Evolutionary conservation across 2,888 invertebrate genomes (phyloP).

Genomic region (Euzophera pinguis): DNA sequence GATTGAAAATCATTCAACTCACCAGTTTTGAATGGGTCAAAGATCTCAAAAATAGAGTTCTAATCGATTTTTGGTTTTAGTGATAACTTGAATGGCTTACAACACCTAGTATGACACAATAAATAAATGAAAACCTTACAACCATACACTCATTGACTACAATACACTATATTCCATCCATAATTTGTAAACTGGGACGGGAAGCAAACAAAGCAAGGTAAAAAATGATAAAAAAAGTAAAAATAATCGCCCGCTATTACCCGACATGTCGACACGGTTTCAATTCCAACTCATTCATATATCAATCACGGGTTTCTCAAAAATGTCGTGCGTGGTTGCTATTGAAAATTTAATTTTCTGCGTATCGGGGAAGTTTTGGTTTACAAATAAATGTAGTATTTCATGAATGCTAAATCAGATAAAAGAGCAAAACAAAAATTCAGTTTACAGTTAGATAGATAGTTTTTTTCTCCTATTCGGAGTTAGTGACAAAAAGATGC

Average conservation of each 20-base stretch:
- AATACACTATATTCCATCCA: background rate
- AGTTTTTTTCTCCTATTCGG: too few species aligned
- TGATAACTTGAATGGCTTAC: too few species aligned
- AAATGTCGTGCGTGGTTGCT: background rate
- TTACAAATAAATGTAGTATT: background rate
- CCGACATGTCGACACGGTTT: background rate
- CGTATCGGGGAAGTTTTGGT: background rate
- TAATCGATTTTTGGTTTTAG: too few species aligned
- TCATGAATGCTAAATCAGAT: too few species aligned
- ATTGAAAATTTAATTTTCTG: background rate
- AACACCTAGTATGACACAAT: background rate
- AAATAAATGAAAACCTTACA: background rate
- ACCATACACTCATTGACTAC: background rate
- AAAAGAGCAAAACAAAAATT: too few species aligned
- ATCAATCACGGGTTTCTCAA: slow-evolving; percentile 4
- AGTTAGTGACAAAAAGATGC: too few species aligned
- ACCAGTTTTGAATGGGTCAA: too few species aligned
- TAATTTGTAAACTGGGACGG: background rate
- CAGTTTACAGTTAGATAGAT: too few species aligned
- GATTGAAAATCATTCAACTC: too few species aligned
- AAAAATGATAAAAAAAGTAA: too few species aligned
- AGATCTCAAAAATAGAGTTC: too few species aligned
- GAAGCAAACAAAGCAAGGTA: slow-evolving; percentile 10
- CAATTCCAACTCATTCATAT: background rate
- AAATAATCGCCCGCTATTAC: background rate